phyloP scores from a whole-genome alignment of 2,113 vertebrate genomes.

The Gopherus evgoodei region DNA sequence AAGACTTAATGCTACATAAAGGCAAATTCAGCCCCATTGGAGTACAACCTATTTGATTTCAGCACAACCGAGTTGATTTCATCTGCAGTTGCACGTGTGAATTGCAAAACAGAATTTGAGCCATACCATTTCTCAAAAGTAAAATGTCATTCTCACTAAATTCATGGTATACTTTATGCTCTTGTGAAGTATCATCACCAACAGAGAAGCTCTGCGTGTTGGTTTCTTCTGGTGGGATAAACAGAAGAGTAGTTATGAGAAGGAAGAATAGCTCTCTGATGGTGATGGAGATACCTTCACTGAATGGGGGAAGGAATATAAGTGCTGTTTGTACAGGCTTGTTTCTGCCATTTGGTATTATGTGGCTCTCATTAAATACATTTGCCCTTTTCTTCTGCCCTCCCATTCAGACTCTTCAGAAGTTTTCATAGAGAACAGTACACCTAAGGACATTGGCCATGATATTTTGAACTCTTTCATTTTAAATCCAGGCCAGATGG shows the following conservation, averaged over 20 bases:
- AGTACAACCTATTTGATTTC: background rate
- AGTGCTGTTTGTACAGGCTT: rapidly evolving
- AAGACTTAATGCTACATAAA: background rate
- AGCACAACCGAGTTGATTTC: background rate
- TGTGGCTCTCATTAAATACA: rapidly evolving
- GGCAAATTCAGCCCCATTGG: background rate
- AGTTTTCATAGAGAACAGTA: rapidly evolving
- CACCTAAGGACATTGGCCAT: rapidly evolving
- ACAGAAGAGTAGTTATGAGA: background rate
- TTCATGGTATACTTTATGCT: background rate
- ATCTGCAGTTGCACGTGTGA: background rate
- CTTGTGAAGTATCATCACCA: background rate
- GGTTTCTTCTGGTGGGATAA: background rate
- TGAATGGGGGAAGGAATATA: rapidly evolving
- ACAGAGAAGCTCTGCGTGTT: background rate
- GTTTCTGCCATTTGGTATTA: rapidly evolving
- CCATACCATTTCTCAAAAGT: background rate
- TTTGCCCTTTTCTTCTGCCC: background rate
- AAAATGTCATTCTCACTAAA: background rate
- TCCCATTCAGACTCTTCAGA: rapidly evolving
- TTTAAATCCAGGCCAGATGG: background rate
- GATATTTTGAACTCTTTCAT: background rate
- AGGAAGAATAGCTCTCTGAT: rapidly evolving
- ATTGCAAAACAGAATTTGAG: background rate
- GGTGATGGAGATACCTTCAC: rapidly evolving